These are phyloP conservation scores for Daubentonia madagascariensis DNA, from an alignment of 2,113 vertebrate genomes.

Conservation along the genomic window DNA sequence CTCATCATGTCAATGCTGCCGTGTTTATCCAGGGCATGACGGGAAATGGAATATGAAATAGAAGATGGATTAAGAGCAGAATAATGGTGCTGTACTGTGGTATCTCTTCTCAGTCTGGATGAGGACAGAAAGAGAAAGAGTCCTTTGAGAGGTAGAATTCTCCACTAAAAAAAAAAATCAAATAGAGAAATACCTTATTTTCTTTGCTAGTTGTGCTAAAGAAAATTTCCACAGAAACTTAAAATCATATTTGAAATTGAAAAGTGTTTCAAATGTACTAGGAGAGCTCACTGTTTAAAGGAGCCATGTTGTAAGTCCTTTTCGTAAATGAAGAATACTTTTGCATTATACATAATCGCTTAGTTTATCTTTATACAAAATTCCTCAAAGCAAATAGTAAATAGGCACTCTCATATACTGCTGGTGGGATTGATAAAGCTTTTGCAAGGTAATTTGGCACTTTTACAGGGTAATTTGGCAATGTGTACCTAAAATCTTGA, in stretches of 20 bases:
- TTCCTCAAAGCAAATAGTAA: neutral
- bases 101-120: neutral
- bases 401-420: neutral
- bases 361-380: neutral
- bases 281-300: neutral
- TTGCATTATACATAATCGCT: neutral
- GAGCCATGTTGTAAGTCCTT: neutral
- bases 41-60: conserved; percentile 62
- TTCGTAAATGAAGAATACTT: neutral
- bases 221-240: conserved; percentile 1
- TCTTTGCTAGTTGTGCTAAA: neutral
- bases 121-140: neutral
- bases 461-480: neutral
- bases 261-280: neutral
- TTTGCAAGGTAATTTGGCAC: neutral
- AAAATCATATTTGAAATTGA: neutral
- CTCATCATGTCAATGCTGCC: conserved; percentile 62
- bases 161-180: neutral
- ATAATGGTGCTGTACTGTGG: neutral
- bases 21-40: conserved; percentile 25
- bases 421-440: neutral
- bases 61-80: conserved; percentile 12
- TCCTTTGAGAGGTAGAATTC: conserved; percentile 1
- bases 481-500: neutral
- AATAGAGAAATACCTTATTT: neutral